Conservation (phyloP, 2,888 invertebrate species). For the Epiblema foenella region DNA sequence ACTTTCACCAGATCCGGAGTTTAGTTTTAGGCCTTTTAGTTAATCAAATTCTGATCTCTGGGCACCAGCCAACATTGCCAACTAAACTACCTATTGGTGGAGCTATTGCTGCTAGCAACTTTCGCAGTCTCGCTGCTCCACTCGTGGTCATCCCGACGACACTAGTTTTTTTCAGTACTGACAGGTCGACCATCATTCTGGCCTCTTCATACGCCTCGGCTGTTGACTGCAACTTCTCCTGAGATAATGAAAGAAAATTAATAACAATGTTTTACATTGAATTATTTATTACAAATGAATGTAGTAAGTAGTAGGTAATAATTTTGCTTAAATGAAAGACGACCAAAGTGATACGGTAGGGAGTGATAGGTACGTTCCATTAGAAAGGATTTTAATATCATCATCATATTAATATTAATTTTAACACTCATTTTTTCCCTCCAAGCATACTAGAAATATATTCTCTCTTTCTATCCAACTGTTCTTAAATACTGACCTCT, state of each 20-base stretch:
- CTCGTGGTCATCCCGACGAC: conserved; percentile 92
- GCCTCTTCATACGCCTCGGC: conserved; percentile 72
- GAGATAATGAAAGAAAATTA: conserved; percentile 36
- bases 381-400: no score
- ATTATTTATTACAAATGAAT: no score
- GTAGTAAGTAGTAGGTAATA: no score
- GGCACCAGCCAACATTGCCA: background rate
- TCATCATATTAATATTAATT: background rate
- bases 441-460: background rate
- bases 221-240: conserved; percentile 54
- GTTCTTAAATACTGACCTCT: conserved; percentile 55
- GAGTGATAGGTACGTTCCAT: no score
- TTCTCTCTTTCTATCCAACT: background rate
- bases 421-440: background rate
- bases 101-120: conserved; percentile 85
- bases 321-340: no score
- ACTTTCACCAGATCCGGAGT: no score
- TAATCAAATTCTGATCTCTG: background rate
- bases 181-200: conserved; percentile 83
- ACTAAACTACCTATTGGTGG: conserved; percentile 86
- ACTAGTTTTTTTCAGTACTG: conserved; percentile 74
- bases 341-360: no score
- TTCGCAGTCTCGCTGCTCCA: conserved; percentile 88
- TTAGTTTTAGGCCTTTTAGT: no score
- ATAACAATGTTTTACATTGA: no score